These are phyloP conservation scores for Datnioides undecimradiatus DNA, from an alignment of 2,113 vertebrate genomes.

Conservation along the genomic window DNA sequence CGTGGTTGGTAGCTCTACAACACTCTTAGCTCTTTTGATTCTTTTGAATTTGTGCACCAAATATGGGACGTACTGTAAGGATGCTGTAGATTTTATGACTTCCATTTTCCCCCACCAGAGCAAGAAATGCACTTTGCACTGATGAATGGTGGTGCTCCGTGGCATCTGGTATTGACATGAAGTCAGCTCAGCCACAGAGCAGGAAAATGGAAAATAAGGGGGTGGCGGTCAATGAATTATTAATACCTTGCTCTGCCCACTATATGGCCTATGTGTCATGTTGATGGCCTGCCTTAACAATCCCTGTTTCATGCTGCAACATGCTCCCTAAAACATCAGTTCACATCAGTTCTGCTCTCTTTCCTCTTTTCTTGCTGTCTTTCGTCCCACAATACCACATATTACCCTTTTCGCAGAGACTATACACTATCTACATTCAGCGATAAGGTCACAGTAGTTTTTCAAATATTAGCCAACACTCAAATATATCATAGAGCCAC, in stretches of 20 bases:
- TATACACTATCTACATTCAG: constrained; percentile 29
- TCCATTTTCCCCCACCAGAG: neutral
- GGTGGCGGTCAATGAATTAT: constrained; percentile 68
- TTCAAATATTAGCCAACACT: constrained; percentile 16
- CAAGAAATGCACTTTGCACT: constrained; percentile 21
- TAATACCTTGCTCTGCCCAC: constrained; percentile 63
- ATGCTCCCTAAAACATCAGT: constrained; percentile 24
- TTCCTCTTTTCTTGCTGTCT: neutral
- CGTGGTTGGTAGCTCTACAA: neutral
- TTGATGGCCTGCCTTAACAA: constrained; percentile 49
- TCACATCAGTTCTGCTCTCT: neutral
- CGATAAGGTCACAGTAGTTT: constrained; percentile 43
- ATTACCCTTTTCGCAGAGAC: neutral
- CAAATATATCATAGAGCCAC: constrained; percentile 8
- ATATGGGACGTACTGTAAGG: neutral
- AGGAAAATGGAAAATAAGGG: constrained; percentile 57
- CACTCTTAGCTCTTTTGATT: neutral
- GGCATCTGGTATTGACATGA: constrained; percentile 50
- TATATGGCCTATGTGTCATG: constrained; percentile 63
- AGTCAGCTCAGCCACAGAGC: constrained; percentile 43
- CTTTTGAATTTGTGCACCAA: neutral
- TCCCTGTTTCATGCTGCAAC: constrained; percentile 33
- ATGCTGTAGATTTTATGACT: constrained; percentile 22
- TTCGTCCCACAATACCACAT: neutral
- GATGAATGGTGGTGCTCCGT: constrained; percentile 47